Evolutionary conservation across 2,888 invertebrate species (phyloP), one percentile per base, ranked within the genome.

Genomic region (Gastracanthus pulcherrimus): DNA sequence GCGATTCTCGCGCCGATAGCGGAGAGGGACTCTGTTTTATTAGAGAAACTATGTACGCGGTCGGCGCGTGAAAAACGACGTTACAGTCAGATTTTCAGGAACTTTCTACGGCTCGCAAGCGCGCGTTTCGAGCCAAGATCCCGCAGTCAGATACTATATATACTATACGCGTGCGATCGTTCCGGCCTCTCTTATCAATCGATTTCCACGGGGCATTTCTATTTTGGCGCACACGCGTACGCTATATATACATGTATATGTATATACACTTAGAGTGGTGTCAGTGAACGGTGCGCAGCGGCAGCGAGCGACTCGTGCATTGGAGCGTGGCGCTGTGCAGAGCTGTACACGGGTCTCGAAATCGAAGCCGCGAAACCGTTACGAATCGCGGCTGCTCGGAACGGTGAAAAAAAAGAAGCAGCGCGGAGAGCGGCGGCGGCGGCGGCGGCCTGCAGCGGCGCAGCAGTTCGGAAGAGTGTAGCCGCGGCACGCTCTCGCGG

Each of bases 281-380:
- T 31, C 31, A 6, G 34, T 13, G 11, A 31, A 60, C 29, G 62
- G 34, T 19, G 62, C 31, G 34, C 16, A 19, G 45, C n/a, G n/a
- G 45, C 45, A n/a, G 13, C 13, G 13, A 45, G 45, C 11, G 45
- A n/a, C 45, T 45, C 41, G 3, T 34, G 62, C 62, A 51, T 11
- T n/a, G 51, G 3, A 34, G 71, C 51, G 19, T 58, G 23, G 58
- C 29, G 23, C 7, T 2, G 51, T 29, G n/a, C n/a, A n/a, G n/a
- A n/a, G n/a, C n/a, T n/a, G n/a, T n/a, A n/a, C 29, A 29, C 41
- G 45, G n/a, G 19, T n/a, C 38, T n/a, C 69, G 76, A 69, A 76
- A 76, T 76, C 60, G 29, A 60, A 74, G 67, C 38, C 69, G 67
- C 60, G 74, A 48, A 75, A 75, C 69, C 69, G 80, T 80, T 80